Percentiles rank a stretch among this genome's conserved stretches.
These are phyloP conservation scores for Thripadectes ignobilis DNA, from an alignment of 2,797 vertebrate species.

Conservation along the genomic window DNA sequence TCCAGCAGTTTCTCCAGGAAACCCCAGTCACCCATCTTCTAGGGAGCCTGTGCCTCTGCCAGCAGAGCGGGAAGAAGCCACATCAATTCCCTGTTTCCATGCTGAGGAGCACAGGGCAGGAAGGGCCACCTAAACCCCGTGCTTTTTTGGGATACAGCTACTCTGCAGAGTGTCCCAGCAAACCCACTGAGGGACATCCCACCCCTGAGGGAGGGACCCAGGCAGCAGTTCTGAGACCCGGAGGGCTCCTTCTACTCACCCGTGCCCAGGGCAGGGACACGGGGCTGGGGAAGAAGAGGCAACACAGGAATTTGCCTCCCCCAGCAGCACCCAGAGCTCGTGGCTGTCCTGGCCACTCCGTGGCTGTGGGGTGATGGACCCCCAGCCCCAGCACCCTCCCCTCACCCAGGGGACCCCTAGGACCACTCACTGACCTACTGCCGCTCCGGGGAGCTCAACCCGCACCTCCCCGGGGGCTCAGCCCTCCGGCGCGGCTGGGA, in stretches of 20 bases:
- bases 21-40: conserved; percentile 93
- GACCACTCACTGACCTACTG: not conserved
- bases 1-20: conserved; percentile 92
- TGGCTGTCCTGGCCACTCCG: not conserved
- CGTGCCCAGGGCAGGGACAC: rapidly evolving
- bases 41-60: not conserved
- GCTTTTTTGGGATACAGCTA: not conserved
- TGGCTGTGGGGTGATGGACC: rapidly evolving
- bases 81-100: not conserved
- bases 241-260: not conserved
- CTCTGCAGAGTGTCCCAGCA: not conserved
- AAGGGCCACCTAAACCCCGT: rapidly evolving
- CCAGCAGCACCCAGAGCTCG: rapidly evolving
- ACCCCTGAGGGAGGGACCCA: not conserved
- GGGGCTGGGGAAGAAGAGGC: not conserved
- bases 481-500: not conserved
- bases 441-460: not conserved
- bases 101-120: not conserved
- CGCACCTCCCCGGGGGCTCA: not conserved
- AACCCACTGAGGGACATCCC: not conserved
- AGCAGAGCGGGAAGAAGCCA: not conserved
- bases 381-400: not conserved
- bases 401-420: not conserved
- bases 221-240: not conserved
- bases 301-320: not conserved